Evolutionary conservation across 2,113 vertebrate species (phyloP), one percentile per base, ranked within the genome.

Genomic region (Penelope pileata): DNA sequence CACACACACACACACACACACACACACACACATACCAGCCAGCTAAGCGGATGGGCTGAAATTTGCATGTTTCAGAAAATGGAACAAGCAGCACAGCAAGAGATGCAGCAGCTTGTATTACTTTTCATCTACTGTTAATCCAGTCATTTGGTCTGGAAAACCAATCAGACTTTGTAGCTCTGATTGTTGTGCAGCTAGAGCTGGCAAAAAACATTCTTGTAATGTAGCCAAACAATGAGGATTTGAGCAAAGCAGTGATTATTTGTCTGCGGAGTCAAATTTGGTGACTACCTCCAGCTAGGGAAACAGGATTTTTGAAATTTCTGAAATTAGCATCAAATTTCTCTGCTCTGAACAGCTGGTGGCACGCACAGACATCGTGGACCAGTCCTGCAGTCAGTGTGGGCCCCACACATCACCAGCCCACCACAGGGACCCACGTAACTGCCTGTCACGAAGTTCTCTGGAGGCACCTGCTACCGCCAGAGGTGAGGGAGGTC

Each of bases 101-200:
- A 82, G 70, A 43, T 16, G 53, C 38, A 34, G 48, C 70, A 88
- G 82, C 34, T 82, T 75, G 62, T 92, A 48, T 63, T 90, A 79
- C 29, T 75, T 58, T 63, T 75, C 64, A 87, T 86, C 89, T 90
- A 59, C 74, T 59, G 64, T 81, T 90, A 95, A 88, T 92, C 83
- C 54, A 92, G 54, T 80, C 79, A 59, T 84, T 93, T 47, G 30
- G 69, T 82, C 76, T 86, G 62, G 78, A 79, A 88, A 83, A 42
- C 12, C 42, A 67, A 76, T 79, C 15, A 22, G 24, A 76, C 83
- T 50, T 72, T 79, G 70, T 54, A 92, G 47, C 62, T 82, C 42
- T 82, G 74, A 58, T 62, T 86, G 42, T 45, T 54, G 53, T 66
- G 73, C 59, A 86, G 51, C 42, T 77, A 59, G 11, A 94, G 8